Base-by-base conservation (phyloP, 2,888 invertebrate species). In the Notodonta ziczac region DNA sequence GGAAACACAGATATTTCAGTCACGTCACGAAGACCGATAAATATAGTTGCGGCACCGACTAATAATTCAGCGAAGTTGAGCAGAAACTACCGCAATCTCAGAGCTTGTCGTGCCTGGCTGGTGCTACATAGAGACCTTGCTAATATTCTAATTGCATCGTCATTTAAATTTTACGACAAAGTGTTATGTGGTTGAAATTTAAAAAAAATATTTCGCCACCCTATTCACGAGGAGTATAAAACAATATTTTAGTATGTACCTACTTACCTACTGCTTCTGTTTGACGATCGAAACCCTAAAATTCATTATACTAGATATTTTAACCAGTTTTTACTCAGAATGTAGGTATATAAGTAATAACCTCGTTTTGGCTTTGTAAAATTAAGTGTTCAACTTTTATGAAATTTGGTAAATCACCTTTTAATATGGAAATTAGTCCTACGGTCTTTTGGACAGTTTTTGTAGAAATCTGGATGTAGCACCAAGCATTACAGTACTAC, bases 1-100 rank as follows among this genome's bases (percentile, higher is more conserved):
- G 60, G 66, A 69, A 74, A 74, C 68, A 67, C 67, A 64, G 66
- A 77, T 81, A 82, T 82, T 81, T 78, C 72, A 78, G 80, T 80
- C 81, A 81, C 81, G 83, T 81, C 74, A 76, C 76, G 70, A 72
- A 63, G 66, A 66, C 66, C 78, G 74, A 84, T 82, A 82, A 80
- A 83, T 83, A 83, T 73, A 76, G 78, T 73, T 69, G 69, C 67
- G 69, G 74, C 65, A 69, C 72, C 69, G 73, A 76, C 80, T 77
- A 80, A 81, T 82, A 80, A 80, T 82, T 81, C 77, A 82, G 69
- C 69, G 65, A 80, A 80, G 76, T 77, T 80, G 74, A 67, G 65
- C 74, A 69, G 68, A 69, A 79, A 77, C 82, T 78, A 78, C 67
- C 72, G 66, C 70, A 67, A 76, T 75, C 71, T 74, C 69, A 72